Conservation (phyloP, 2,888 invertebrate species). For the Drepana falcataria region DNA sequence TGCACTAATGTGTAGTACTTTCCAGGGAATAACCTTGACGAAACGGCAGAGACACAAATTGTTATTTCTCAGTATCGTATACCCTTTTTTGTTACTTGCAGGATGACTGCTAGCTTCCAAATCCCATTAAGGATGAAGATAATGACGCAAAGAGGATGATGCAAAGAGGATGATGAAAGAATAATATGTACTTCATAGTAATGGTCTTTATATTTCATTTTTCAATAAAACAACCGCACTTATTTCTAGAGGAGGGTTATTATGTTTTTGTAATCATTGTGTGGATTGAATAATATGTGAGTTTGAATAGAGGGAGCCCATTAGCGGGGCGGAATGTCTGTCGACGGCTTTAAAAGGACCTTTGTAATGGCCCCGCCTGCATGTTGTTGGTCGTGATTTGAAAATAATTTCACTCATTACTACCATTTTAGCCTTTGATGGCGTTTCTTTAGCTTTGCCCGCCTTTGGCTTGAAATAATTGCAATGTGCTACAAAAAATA, state of each 20-base stretch:
- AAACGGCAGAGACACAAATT: too few species aligned
- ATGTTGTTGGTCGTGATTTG: background rate
- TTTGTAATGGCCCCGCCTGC: conserved; percentile 3
- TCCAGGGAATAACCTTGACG: too few species aligned
- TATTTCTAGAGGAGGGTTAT: background rate
- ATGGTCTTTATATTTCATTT: background rate
- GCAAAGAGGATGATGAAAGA: too few species aligned
- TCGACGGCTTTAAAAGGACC: conserved; percentile 21
- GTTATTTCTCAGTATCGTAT: too few species aligned
- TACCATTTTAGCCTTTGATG: background rate
- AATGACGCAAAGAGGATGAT: too few species aligned
- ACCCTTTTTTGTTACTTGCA: too few species aligned
- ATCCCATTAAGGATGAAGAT: too few species aligned
- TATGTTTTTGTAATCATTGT: conserved; percentile 25
- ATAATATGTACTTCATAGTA: background rate
- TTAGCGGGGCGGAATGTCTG: conserved; percentile 33
- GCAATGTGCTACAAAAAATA: too few species aligned
- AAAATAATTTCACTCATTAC: background rate
- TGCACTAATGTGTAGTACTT: too few species aligned
- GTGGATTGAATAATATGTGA: conserved; percentile 29
- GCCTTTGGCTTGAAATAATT: too few species aligned
- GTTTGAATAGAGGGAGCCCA: conserved; percentile 17
- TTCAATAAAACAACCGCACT: conserved; percentile 1
- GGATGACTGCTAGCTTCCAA: too few species aligned
- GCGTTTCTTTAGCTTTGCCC: background rate